These are phyloP conservation scores for Brachionus manjavacas DNA, from an alignment of 1,140 invertebrate species.

Conservation along the genomic window DNA sequence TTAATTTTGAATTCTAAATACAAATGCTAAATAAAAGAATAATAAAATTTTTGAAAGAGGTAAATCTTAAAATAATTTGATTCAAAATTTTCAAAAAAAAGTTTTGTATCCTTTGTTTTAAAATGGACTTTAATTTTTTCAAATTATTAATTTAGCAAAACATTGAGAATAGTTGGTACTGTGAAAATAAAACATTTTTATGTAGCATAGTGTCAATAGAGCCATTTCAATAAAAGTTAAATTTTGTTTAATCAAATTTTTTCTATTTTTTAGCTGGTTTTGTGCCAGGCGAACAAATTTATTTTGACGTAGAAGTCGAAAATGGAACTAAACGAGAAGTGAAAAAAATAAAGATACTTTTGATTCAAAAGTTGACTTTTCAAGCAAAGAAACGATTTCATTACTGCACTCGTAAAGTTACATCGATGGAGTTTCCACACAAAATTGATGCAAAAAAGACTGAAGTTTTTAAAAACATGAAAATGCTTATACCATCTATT, in stretches of 20 bases:
- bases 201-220: too few relatives aligned
- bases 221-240: background rate
- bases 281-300: conserved; percentile 7
- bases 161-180: too few relatives aligned
- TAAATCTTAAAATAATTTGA: too few relatives aligned
- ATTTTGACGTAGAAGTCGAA: background rate
- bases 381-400: background rate
- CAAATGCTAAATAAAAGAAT: too few relatives aligned
- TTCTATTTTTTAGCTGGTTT: background rate
- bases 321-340: background rate
- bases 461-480: background rate
- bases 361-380: conserved; percentile 18
- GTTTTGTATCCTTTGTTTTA: too few relatives aligned
- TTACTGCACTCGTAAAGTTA: background rate
- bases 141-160: too few relatives aligned
- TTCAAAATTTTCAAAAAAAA: too few relatives aligned
- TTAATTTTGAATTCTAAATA: too few relatives aligned
- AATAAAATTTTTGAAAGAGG: too few relatives aligned
- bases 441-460: background rate
- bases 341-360: background rate
- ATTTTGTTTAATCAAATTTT: background rate
- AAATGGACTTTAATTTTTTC: too few relatives aligned
- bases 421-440: background rate
- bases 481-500: background rate
- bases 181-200: too few relatives aligned